Base-by-base conservation (phyloP, 2,888 invertebrate genomes). In the Micropterix aruncella region DNA sequence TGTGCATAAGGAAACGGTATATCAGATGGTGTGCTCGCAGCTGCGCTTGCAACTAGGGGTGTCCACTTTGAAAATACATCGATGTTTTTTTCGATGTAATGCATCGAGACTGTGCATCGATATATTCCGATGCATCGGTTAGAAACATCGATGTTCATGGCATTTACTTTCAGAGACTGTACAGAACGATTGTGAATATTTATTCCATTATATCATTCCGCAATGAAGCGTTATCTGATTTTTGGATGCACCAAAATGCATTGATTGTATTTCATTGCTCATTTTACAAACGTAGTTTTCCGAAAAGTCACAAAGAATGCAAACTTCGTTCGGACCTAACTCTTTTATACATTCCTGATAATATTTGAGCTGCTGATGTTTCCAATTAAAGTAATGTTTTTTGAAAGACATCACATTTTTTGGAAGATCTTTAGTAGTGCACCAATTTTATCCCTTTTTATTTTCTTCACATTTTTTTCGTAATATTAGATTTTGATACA, bases 131-230 rank as follows among this genome's bases (percentile, higher is more conserved):
- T n/a, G n/a, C n/a, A n/a, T n/a, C n/a, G n/a, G n/a, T n/a, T n/a
- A n/a, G n/a, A n/a, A n/a, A n/a, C n/a, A n/a, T n/a, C n/a, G n/a
- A n/a, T n/a, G 44, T 14, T 44, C 16, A 16, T 44, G 18, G 39
- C 16, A 36, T 36, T 12, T 38, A 42, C 44, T 1, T 19, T 44
- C 38, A 5, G 43, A 19, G 12, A 48, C 19, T 7, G 46, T 45
- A 41, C 43, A 16, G 43, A 46, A 37, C 4, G 48, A 48, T 45
- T 50, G 47, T 41, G 48, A 45, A 27, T 19, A 44, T 18, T 43
- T 39, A 36, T 37, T 40, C 38, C 41, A 46, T 44, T 47, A 38
- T 15, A 38, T 38, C n/a, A 38, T 38, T 15, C 38, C 38, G n/a
- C 38, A 38, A 38, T 38, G 38, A 38, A 38, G 38, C n/a, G 38